Base-by-base conservation (phyloP, 2,888 invertebrate species). In the Eudasyphora cyanicolor region DNA sequence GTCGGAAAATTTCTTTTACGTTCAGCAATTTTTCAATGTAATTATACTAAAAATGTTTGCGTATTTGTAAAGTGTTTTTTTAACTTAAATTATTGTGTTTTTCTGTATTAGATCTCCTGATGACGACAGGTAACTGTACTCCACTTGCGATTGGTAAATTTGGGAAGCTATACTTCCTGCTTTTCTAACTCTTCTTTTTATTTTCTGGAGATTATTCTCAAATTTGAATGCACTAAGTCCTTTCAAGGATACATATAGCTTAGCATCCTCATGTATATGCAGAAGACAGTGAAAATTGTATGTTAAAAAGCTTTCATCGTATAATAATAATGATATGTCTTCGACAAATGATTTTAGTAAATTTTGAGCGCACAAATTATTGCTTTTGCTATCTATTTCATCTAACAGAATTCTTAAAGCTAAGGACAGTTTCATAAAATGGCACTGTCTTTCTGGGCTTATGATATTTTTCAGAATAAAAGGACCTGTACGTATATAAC, bases 221-320 rank as follows among this genome's bases (percentile, higher is more conserved):
- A 83, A 83, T 54, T 82, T 79, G 21, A 83, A 84, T 8, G 81
- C 75, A 57, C 81, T 84, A 70, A 81, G 60, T 67, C 62, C 64
- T n/a, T 83, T 80, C 38, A 85, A 74, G 32, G 82, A 74, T 51
- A 77, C 84, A 79, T 60, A 71, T 45, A 79, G 49, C n/a, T 77
- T 71, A n/a, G 79, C 82, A 70, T 84, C 85, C 64, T 80, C 69
- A 35, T 75, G 75, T 21, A 85, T 42, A 74, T 82, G 82, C 71
- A 81, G 54, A 21, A 85, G 42, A 27, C 38, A 62, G 70, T 77
- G 78, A 64, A 84, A 75, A 75, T 82, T 85, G 71, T 51, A 79
- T 0, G 67, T 64, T 38, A 79, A 12, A 27, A 85, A 74, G 14
- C 51, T 27, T n/a, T 19, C n/a, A 19, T 76, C n/a, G n/a, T n/a